Percentiles rank a stretch among this genome's conserved stretches.
Evolutionary conservation across 2,888 invertebrate genomes (phyloP).

Genomic region (Megaustenia siamemsis): DNA sequence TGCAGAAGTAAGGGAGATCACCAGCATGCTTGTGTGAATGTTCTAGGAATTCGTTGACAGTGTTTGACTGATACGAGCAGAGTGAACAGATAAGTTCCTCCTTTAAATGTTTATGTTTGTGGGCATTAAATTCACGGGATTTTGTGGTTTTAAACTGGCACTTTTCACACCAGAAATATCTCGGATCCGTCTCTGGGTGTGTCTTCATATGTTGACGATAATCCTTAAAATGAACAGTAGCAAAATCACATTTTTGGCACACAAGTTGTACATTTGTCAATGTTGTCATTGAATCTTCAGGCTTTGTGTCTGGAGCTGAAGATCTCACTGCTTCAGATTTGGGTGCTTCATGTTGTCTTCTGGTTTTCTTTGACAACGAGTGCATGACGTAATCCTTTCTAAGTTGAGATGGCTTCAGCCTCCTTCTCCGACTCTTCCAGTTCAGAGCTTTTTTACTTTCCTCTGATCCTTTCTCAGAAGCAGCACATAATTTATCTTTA

Average conservation of each 20-base stretch:
- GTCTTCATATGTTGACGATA: slow-evolving; percentile 57
- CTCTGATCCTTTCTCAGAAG: slow-evolving; percentile 2
- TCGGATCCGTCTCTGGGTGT: slow-evolving; percentile 56
- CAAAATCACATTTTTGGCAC: slow-evolving; percentile 57
- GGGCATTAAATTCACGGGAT: slow-evolving; percentile 52
- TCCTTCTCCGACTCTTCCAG: slow-evolving; percentile 49
- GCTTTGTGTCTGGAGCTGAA: neutral
- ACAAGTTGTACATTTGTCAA: slow-evolving; percentile 53
- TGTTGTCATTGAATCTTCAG: neutral
- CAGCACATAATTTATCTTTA: neutral
- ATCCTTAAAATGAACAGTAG: slow-evolving; percentile 48
- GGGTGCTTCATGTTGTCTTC: neutral
- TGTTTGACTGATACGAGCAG: slow-evolving; percentile 77
- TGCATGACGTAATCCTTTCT: slow-evolving; percentile 47
- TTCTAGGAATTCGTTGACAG: slow-evolving; percentile 69
- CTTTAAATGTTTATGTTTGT: slow-evolving; percentile 55
- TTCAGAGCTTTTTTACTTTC: neutral
- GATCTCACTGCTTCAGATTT: neutral
- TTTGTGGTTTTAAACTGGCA: slow-evolving; percentile 60
- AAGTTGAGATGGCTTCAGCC: slow-evolving; percentile 32
- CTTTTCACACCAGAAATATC: slow-evolving; percentile 60
- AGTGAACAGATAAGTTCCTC: slow-evolving; percentile 74
- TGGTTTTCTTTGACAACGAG: slow-evolving; percentile 45
- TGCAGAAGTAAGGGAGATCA: slow-evolving; percentile 82
- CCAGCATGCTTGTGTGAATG: slow-evolving; percentile 81